phyloP scores from a whole-genome alignment of 2,888 invertebrate species.

The Stegana nigrithorax region DNA sequence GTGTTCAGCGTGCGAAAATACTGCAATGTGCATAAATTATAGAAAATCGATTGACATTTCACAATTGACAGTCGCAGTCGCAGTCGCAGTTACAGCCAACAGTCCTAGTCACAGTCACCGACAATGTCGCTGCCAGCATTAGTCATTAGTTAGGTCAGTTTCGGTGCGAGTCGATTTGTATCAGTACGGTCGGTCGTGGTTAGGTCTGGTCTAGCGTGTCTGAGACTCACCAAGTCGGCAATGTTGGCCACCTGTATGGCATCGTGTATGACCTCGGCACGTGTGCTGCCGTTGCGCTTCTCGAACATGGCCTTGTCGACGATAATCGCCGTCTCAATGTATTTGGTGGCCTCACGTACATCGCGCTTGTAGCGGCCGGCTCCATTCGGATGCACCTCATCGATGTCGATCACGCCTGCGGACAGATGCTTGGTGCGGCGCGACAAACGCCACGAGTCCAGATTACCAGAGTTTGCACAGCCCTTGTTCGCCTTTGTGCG shows the following conservation, averaged over 20 bases:
- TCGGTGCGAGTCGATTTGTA: not conserved
- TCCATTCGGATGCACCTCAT: conserved; percentile 66
- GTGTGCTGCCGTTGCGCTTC: conserved; percentile 87
- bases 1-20: conserved; percentile 80
- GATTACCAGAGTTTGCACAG: conserved; percentile 84
- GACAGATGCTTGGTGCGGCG: conserved; percentile 73
- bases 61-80: too few relatives aligned
- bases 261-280: conserved; percentile 91
- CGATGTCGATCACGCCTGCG: conserved; percentile 61
- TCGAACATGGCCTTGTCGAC: conserved; percentile 98
- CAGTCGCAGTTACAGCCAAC: too few relatives aligned
- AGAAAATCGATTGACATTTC: not conserved
- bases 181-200: not conserved
- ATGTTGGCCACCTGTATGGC: conserved; percentile 97
- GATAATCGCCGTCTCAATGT: conserved; percentile 95
- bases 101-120: too few relatives aligned
- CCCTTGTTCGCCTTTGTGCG: conserved; percentile 90
- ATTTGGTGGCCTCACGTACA: conserved; percentile 91
- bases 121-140: too few relatives aligned
- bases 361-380: conserved; percentile 75
- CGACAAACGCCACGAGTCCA: conserved; percentile 79
- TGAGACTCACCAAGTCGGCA: conserved; percentile 88
- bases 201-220: not conserved
- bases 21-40: too few relatives aligned
- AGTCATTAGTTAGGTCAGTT: too few relatives aligned